phyloP scores from a whole-genome alignment of 1,140 invertebrate genomes.

The Drosophila bifasciata region DNA sequence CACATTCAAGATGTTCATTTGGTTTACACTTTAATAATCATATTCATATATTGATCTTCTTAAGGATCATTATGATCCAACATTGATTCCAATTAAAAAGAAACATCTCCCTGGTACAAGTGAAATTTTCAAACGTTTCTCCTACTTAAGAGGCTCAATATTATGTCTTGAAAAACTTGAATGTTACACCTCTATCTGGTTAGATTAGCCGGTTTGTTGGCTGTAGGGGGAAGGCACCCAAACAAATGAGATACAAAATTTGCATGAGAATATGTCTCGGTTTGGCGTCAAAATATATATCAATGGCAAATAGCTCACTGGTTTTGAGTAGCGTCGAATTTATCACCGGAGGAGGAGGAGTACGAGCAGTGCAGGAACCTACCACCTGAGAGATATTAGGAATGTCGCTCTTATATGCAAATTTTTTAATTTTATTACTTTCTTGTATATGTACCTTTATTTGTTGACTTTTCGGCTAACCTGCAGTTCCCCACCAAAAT shows the following conservation, averaged over 20 bases:
- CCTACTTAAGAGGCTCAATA: constrained; percentile 16
- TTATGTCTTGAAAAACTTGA: constrained; percentile 33
- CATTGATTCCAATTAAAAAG: no score
- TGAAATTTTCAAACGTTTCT: constrained; percentile 14
- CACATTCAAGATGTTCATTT: no score
- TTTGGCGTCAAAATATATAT: constrained; percentile 58
- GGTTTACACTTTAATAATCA: no score
- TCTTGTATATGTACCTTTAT: constrained; percentile 42
- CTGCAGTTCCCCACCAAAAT: constrained; percentile 13
- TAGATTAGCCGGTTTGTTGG: constrained; percentile 34
- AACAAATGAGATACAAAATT: constrained; percentile 54
- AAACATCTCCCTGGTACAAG: background rate
- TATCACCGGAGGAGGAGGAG: constrained; percentile 34
- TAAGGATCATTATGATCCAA: no score
- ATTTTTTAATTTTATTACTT: constrained; percentile 46
- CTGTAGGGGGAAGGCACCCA: background rate
- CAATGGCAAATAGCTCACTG: constrained; percentile 44
- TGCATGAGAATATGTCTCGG: constrained; percentile 55
- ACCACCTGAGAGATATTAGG: constrained; percentile 21
- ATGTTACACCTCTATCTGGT: constrained; percentile 37
- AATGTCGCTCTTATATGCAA: constrained; percentile 40
- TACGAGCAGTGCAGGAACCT: constrained; percentile 38
- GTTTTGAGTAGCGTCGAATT: constrained; percentile 41
- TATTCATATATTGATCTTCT: no score
- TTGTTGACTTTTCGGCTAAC: constrained; percentile 55